Conservation (phyloP, 1,140 invertebrate species). For the Drosophila jambulina region DNA sequence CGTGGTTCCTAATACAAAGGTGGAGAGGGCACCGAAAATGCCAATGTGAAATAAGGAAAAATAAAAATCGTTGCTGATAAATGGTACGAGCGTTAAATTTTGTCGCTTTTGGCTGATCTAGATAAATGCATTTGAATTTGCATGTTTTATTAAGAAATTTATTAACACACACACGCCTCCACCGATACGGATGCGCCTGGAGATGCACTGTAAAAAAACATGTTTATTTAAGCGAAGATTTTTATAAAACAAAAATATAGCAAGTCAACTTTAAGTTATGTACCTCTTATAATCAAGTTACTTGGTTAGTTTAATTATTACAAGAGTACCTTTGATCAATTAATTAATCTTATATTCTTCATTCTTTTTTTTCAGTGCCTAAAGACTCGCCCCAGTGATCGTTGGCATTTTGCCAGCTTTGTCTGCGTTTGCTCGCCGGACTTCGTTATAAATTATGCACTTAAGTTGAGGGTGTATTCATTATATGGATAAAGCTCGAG, state of each 20-base stretch:
- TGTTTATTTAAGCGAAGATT: background rate
- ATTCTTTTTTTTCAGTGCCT: slow-evolving; percentile 4
- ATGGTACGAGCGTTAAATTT: slow-evolving; percentile 79
- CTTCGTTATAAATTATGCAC: slow-evolving; percentile 84
- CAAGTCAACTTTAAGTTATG: too few relatives aligned
- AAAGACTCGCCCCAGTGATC: slow-evolving; percentile 10
- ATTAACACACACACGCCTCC: slow-evolving; percentile 66
- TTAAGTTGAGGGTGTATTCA: slow-evolving; percentile 84
- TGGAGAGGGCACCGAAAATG: slow-evolving; percentile 32
- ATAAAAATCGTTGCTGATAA: slow-evolving; percentile 66
- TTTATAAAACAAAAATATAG: background rate
- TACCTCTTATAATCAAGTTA: too few relatives aligned
- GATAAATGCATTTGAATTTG: slow-evolving; percentile 84
- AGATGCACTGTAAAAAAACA: slow-evolving; percentile 3
- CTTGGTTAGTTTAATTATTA: too few relatives aligned
- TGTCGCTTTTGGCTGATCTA: slow-evolving; percentile 82
- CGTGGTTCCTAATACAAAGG: slow-evolving; percentile 46
- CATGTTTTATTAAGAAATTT: slow-evolving; percentile 84
- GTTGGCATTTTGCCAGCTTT: slow-evolving; percentile 36
- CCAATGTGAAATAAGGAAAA: slow-evolving; percentile 22
- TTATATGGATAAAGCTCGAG: slow-evolving; percentile 78
- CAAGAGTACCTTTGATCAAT: too few relatives aligned
- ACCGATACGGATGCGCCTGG: slow-evolving; percentile 22
- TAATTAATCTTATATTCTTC: background rate
- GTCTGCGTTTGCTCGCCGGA: slow-evolving; percentile 45